Conservation (phyloP, 2,888 invertebrate genomes). For the Nyleta sp. region DNA sequence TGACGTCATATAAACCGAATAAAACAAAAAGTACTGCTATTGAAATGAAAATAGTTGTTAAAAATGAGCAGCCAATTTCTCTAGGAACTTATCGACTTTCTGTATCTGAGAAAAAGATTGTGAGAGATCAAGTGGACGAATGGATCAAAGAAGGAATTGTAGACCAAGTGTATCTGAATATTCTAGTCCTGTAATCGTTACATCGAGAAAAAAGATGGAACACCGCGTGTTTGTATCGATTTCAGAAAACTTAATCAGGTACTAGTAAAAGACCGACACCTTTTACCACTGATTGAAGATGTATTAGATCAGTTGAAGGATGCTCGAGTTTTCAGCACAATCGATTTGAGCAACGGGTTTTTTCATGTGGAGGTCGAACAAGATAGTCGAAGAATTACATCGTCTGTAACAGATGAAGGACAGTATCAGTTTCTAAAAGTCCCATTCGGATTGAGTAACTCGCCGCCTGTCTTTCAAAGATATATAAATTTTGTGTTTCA, state of each 20-base stretch:
- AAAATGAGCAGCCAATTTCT: conserved; percentile 69
- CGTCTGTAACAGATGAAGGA: conserved; percentile 56
- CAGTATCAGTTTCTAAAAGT: conserved; percentile 34
- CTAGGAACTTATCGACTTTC: conserved; percentile 45
- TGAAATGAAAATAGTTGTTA: conserved; percentile 68
- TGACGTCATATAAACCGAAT: conserved; percentile 8
- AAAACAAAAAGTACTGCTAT: no score
- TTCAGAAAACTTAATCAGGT: background rate
- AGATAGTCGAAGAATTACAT: conserved; percentile 10
- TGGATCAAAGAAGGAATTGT: conserved; percentile 72
- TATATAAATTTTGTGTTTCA: conserved; percentile 11
- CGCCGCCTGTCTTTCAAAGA: no score
- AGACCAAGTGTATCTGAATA: conserved; percentile 71
- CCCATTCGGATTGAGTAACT: no score
- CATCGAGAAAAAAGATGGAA: conserved; percentile 68
- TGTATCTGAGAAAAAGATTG: no score
- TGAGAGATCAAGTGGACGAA: conserved; percentile 67
- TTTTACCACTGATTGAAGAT: no score
- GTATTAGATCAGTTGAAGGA: background rate
- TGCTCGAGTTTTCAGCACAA: conserved; percentile 26
- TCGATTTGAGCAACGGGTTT: conserved; percentile 52
- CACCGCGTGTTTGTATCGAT: conserved; percentile 41
- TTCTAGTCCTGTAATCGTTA: conserved; percentile 70
- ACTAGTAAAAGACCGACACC: no score
- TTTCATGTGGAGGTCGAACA: conserved; percentile 46